These are phyloP conservation scores for Tympanuchus pallidicinctus DNA, from an alignment of 2,113 vertebrate genomes.

Conservation along the genomic window DNA sequence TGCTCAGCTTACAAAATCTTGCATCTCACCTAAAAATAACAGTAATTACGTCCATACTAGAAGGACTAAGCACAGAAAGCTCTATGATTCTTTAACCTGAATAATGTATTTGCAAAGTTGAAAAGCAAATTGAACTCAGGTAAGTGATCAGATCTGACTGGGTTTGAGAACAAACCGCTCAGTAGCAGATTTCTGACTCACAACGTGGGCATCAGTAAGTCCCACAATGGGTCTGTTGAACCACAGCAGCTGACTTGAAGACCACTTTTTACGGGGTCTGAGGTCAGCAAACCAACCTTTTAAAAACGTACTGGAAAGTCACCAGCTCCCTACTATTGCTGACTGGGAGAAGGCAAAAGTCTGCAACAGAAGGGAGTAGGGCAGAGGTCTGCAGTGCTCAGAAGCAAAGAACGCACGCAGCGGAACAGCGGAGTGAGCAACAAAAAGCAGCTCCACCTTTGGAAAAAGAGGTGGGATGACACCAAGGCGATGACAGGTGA, in stretches of 20 bases:
- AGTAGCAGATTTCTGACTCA: neutral
- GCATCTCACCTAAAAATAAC: neutral
- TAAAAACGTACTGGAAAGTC: neutral
- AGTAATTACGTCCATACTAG: neutral
- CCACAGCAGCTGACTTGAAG: neutral
- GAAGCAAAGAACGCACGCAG: neutral
- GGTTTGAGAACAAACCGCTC: neutral
- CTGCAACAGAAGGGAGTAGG: neutral
- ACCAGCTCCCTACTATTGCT: neutral
- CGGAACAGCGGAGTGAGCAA: neutral
- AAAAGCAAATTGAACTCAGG: neutral
- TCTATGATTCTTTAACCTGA: neutral
- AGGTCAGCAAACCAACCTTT: neutral
- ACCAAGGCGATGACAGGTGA: no score
- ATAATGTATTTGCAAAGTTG: neutral
- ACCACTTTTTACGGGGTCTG: neutral
- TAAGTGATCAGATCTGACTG: neutral
- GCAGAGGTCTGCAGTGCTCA: neutral
- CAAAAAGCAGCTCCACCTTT: neutral
- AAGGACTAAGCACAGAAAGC: neutral
- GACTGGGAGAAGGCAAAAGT: neutral
- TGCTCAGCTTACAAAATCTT: neutral
- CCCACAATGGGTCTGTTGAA: neutral
- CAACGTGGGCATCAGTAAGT: neutral
- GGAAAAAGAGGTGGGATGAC: neutral